Evolutionary conservation across 53 echinoderm and acorn worm genomes (phyloP), one percentile per base, ranked within the genome.

Genomic region (Holothuria leucospilota): DNA sequence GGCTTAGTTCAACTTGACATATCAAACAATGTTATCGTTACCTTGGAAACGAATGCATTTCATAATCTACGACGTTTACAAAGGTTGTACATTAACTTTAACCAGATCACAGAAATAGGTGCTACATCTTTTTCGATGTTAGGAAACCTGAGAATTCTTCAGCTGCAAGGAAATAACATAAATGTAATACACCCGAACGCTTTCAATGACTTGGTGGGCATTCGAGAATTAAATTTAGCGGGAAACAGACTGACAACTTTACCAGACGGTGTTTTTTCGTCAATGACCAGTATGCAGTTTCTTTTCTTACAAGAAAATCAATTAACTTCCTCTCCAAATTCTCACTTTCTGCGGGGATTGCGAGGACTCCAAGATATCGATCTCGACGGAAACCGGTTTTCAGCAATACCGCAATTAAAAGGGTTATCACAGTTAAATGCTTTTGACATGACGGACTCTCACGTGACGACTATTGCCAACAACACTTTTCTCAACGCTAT

Each of bases 371-470:
- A 91, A 9, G 95, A 98, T 53, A 78, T 98, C 4, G 95, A 95
- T 39, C 81, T 98, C 4, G 95, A 93, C 72, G 93, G 94, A 6
- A 98, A 98, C 69, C 89, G 90, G 46, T 93, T 98, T 23, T 86
- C 85, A 24, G 82, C 86, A 28, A 81, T 98, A 49, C 95, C 99
- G 16, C 86, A 88, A 38, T 86, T 93, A 52, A 87, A 87, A 41
- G 96, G 91, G 13, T 53, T 96, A 81, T 85, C 87, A 18, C 91
- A 87, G 25, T 88, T 96, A 26, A 90, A 87, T 27, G 96, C 91
- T 80, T 90, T 96, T 52, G 96, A 96, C 69, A 87, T 96, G 58
- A 96, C 96, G 0, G 96, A 96, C 66, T 91, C 94, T 3, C 91
- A 89, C 34, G 94, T 96, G 12, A 87, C 73, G 24, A 61, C 53